Evolutionary conservation across 2,888 invertebrate species (phyloP), one percentile per base, ranked within the genome.

Genomic region (Xestia rhomboidea): DNA sequence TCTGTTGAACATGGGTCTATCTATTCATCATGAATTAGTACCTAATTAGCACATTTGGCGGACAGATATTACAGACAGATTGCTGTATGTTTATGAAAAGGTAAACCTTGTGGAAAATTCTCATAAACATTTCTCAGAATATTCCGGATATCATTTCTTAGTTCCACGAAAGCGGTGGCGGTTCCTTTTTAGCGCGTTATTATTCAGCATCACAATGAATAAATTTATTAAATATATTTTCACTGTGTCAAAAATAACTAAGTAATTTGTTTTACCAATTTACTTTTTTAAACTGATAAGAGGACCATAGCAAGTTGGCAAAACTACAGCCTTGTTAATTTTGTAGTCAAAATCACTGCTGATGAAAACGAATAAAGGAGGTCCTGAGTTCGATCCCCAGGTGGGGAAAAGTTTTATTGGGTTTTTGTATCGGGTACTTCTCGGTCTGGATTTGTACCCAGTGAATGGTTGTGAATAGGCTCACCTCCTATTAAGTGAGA

Each of bases 11-110:
- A 60, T 30, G 30, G 30, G 21, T 30, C 13, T 38, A 77, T 30
- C 30, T 62, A 21, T 60, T 62, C n/a, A 70, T 79, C 24, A n/a
- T 62, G 8, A 60, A 60, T 77, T 46, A 57, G 27, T 68, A 68
- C 49, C 21, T 51, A 44, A 60, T 51, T 78, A 78, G 34, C 49
- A 68, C 41, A 68, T 11, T 69, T 54, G 4, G 51, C 44, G 54
- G 24, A 34, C 44, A 38, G 18, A n/a, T n/a, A n/a, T n/a, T n/a
- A n/a, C n/a, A n/a, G n/a, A n/a, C n/a, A n/a, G n/a, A n/a, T 63
- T 66, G 66, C 21, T 18, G 34, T 21, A 30, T 24, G 27, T 66
- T 18, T 76, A 64, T 18, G 46, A 57, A 46, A 46, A 41, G 21
- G 18, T 38, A 30, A n/a, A 44, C 27, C 13, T 1, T 18, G 46